Conservation (phyloP, 2,888 invertebrate species). For the Dendrolimus houi region DNA sequence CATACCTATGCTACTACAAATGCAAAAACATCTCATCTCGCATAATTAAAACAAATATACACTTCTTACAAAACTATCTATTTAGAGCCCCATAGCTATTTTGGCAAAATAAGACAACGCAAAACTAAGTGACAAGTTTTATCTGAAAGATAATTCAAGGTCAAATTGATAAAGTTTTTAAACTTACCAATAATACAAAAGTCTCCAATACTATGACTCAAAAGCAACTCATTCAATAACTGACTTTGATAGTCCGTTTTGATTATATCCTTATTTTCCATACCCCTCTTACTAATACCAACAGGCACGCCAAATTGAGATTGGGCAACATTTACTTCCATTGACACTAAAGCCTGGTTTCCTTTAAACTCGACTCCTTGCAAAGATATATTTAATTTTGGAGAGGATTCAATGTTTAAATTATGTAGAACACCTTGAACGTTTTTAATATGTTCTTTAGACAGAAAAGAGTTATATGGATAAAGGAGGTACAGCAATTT, state of each 20-base stretch:
- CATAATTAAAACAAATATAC: no score
- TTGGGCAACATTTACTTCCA: constrained; percentile 53
- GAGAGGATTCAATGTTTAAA: constrained; percentile 62
- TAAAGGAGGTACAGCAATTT: constrained; percentile 87
- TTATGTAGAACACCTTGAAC: constrained; percentile 83
- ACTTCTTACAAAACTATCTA: no score
- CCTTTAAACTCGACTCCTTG: constrained; percentile 37
- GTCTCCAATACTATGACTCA: constrained; percentile 88
- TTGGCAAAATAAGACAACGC: no score
- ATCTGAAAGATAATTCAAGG: no score
- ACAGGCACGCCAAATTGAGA: constrained; percentile 57
- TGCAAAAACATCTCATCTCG: no score
- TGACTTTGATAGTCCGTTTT: constrained; percentile 87
- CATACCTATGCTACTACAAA: no score
- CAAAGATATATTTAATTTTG: constrained; percentile 34
- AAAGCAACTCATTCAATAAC: constrained; percentile 84
- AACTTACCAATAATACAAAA: constrained; percentile 86
- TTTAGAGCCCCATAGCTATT: no score
- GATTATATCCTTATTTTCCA: constrained; percentile 56
- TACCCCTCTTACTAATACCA: constrained; percentile 37
- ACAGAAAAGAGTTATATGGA: constrained; percentile 87
- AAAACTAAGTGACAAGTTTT: no score
- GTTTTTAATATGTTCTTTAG: constrained; percentile 84
- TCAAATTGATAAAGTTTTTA: neutral
- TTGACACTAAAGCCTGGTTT: constrained; percentile 48